Base-by-base conservation (phyloP, 2,797 vertebrate species). In the Psittacula echo region DNA sequence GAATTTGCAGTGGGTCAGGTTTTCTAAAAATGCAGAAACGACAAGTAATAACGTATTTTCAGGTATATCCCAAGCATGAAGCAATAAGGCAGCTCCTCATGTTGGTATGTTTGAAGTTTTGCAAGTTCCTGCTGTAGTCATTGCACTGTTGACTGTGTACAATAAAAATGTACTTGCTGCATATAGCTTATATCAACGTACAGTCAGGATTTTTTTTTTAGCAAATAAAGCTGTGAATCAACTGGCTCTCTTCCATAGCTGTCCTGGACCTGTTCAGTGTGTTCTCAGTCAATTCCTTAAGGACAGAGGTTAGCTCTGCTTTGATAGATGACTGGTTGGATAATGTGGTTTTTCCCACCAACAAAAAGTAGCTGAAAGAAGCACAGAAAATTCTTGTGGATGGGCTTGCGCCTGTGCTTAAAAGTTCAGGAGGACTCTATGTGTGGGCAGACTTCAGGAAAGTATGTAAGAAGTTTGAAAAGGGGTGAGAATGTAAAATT, bases 391-490 rank as follows among this genome's bases (percentile, higher is more conserved):
- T 92, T 53, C 87, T 96, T 21, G 86, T 91, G 64, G 67, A 51
- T 65, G 93, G 95, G 27, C 91, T 97, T 45, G 48, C 80, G 82
- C 93, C 91, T 1, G 71, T 96, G 53, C 53, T 94, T 47, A 75
- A 67, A 83, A 85, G 94, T 20, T 95, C 81, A 26, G 95, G 70
- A 85, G 96, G 93, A 70, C 86, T 96, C 45, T 96, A 26, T 66
- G 87, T 97, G 34, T 96, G 95, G 91, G 96, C 94, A 45, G 97
- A 96, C 83, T 95, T 97, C 88, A 90, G 96, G 75, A 93, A 96
- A 89, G 91, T 95, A 93, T 9, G 92, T 92, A 71, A 47, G 42
- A 79, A 27, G 29, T 32, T 64, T 37, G 50, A 29, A 72, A 77
- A 14, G 19, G 41, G 14, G 29, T 41, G 12, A 56, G 51, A 41